A percentile compares a stretch with the other conserved stretches of the same genome.
phyloP scores from a whole-genome alignment of 2,888 invertebrate species.

The Aphodius granarius region DNA sequence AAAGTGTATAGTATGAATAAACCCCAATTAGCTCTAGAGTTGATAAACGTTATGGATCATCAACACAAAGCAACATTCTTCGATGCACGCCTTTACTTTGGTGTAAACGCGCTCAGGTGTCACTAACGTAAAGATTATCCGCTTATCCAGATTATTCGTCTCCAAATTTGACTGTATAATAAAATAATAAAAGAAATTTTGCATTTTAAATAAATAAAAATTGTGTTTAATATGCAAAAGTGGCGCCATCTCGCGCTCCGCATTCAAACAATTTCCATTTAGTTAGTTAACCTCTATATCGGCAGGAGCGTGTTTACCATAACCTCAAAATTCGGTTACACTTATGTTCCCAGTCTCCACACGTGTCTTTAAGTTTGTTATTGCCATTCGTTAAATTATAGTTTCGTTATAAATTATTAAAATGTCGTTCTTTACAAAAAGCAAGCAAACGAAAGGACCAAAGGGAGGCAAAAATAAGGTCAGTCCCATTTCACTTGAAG shows the following conservation, averaged over 20 bases:
- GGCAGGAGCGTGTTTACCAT: not conserved
- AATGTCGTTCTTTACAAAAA: slow-evolving; percentile 49
- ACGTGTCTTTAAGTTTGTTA: not conserved
- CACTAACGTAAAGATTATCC: too few relatives aligned
- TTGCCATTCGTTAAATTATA: not conserved
- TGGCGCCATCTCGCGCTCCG: not conserved
- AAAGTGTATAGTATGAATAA: too few relatives aligned
- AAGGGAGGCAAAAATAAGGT: slow-evolving; percentile 35
- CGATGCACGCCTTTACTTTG: too few relatives aligned
- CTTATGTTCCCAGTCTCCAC: not conserved
- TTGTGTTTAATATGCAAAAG: not conserved
- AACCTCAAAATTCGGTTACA: not conserved
- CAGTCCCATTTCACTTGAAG: slow-evolving; percentile 12
- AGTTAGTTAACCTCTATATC: not conserved
- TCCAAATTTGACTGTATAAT: too few relatives aligned
- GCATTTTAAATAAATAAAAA: too few relatives aligned
- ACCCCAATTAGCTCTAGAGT: too few relatives aligned
- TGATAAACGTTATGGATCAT: too few relatives aligned
- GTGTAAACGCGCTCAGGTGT: too few relatives aligned
- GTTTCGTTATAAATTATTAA: slow-evolving; percentile 12
- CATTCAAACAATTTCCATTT: not conserved
- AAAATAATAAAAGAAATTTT: too few relatives aligned
- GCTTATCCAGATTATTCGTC: too few relatives aligned
- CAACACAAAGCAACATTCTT: too few relatives aligned
- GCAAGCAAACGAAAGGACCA: slow-evolving; percentile 38